These are phyloP conservation scores for Brachypteracias leptosomus DNA, from an alignment of 2,113 vertebrate genomes.

Conservation along the genomic window DNA sequence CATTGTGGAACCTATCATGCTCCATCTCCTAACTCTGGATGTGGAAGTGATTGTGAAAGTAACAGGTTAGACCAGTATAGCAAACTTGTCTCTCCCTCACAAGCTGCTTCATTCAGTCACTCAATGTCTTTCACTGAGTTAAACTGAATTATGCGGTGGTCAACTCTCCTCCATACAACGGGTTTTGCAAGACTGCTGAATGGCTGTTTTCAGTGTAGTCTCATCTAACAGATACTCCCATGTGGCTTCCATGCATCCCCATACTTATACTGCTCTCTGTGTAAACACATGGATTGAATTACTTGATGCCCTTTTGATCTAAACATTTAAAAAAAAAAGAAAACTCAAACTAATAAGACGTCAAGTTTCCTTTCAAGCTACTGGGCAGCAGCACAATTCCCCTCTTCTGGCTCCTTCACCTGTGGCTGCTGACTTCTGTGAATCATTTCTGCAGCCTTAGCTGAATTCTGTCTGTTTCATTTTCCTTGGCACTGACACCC, in stretches of 20 bases:
- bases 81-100: neutral
- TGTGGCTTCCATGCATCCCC: slow-evolving; percentile 52
- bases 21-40: neutral
- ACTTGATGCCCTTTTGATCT: slow-evolving; percentile 55
- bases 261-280: neutral
- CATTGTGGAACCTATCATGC: neutral
- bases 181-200: slow-evolving; percentile 26
- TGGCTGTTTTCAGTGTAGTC: neutral
- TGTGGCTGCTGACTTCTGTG: neutral
- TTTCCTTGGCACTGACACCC: neutral
- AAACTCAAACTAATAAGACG: neutral
- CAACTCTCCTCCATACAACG: neutral
- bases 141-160: neutral
- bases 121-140: neutral
- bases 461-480: neutral
- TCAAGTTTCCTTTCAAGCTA: slow-evolving; percentile 46
- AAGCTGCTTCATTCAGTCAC: neutral
- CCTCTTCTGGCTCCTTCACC: neutral
- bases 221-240: slow-evolving; percentile 56
- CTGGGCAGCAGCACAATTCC: neutral
- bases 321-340: neutral
- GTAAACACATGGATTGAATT: slow-evolving; percentile 51
- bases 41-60: neutral
- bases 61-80: neutral
- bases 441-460: neutral